phyloP scores from a whole-genome alignment of 37 sponge, comb jelly and placozoan genomes.

The Chondrosia reniformis region DNA sequence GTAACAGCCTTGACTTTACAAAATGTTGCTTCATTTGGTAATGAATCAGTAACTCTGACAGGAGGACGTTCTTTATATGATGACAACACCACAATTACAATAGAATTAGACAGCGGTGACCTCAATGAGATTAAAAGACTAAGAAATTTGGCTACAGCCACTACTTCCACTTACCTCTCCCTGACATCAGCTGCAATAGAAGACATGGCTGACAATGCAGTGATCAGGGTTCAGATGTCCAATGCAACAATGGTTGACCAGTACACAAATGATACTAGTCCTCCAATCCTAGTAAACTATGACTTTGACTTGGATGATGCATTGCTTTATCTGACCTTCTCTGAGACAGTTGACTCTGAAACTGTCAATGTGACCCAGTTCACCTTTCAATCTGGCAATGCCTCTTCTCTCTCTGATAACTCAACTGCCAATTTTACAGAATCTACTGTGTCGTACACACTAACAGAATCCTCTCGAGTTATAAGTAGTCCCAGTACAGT shows the following conservation, averaged over 20 bases:
- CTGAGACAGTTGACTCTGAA: constrained; percentile 74
- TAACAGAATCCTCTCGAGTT: background rate
- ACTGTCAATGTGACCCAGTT: constrained; percentile 38
- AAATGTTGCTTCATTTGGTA: background rate
- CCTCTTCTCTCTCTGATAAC: constrained; percentile 30
- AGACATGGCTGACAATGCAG: constrained; percentile 66
- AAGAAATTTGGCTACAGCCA: constrained; percentile 35
- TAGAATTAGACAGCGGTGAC: constrained; percentile 56
- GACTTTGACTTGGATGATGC: constrained; percentile 60
- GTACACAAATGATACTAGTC: constrained; percentile 51
- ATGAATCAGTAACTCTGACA: constrained; percentile 50
- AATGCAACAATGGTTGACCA: constrained; percentile 5
- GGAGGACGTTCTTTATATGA: constrained; percentile 54
- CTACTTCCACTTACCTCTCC: constrained; percentile 49
- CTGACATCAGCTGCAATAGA: constrained; percentile 48
- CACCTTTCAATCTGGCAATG: constrained; percentile 42
- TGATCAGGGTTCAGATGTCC: constrained; percentile 29
- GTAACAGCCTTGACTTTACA: constrained; percentile 61
- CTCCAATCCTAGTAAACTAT: constrained; percentile 56
- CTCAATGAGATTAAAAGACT: constrained; percentile 80
- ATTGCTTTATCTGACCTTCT: constrained; percentile 62
- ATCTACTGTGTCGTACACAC: constrained; percentile 26
- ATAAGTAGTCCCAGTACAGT: constrained; percentile 27
- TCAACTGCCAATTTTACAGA: constrained; percentile 27
- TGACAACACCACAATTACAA: constrained; percentile 59